A percentile compares a stretch with the other conserved stretches of the same genome.
These are phyloP conservation scores for Protomyctophum bolini DNA, from an alignment of 2,113 vertebrate species.

Conservation along the genomic window DNA sequence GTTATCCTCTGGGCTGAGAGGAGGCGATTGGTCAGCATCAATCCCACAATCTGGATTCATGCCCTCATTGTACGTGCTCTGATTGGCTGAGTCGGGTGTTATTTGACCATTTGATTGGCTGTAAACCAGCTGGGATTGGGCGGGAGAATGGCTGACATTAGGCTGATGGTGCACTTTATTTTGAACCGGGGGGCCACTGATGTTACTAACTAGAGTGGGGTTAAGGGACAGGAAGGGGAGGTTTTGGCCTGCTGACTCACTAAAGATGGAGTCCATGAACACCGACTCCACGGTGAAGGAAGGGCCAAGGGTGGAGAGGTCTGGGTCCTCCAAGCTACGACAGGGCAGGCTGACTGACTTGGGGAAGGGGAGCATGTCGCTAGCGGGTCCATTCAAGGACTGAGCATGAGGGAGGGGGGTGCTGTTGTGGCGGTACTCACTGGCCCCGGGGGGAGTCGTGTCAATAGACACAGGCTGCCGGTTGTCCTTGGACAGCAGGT, in stretches of 20 bases:
- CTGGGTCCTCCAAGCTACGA: slow-evolving; percentile 72
- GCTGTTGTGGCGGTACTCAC: slow-evolving; percentile 91
- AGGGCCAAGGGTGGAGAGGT: slow-evolving; percentile 79
- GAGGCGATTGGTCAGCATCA: slow-evolving; percentile 69
- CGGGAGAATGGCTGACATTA: slow-evolving; percentile 21
- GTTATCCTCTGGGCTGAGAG: slow-evolving; percentile 87
- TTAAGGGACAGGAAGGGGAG: slow-evolving; percentile 92
- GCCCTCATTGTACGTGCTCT: slow-evolving; percentile 45
- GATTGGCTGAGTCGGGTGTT: slow-evolving; percentile 50
- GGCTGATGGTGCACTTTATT: slow-evolving; percentile 56
- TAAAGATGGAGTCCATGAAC: slow-evolving; percentile 79
- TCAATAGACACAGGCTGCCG: slow-evolving; percentile 89
- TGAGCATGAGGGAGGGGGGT: slow-evolving; percentile 50
- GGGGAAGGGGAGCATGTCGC: slow-evolving; percentile 51
- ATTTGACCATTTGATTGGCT: slow-evolving; percentile 52
- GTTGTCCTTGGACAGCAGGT: slow-evolving; percentile 93
- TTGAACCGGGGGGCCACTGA: slow-evolving; percentile 84
- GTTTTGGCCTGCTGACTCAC: slow-evolving; percentile 68
- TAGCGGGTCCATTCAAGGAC: no score
- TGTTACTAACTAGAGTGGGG: slow-evolving; percentile 92
- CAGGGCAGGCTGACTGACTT: slow-evolving; percentile 79
- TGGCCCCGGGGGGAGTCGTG: slow-evolving; percentile 79
- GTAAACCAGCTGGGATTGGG: slow-evolving; percentile 45
- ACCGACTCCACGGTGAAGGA: slow-evolving; percentile 77
- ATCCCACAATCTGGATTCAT: slow-evolving; percentile 43